These are phyloP conservation scores for Sceloporus undulatus DNA, from an alignment of 2,113 vertebrate genomes.

Conservation along the genomic window DNA sequence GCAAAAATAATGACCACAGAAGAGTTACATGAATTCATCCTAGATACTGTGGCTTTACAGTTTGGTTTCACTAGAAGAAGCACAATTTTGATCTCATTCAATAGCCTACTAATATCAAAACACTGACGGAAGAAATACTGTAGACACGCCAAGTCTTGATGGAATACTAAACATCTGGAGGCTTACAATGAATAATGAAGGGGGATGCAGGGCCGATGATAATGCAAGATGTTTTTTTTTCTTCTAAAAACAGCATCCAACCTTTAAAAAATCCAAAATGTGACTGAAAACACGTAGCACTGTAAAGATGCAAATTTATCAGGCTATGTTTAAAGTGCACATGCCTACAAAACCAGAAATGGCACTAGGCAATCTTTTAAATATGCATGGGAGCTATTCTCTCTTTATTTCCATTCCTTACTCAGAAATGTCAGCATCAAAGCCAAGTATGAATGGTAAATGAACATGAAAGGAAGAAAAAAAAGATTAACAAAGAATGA, in stretches of 20 bases:
- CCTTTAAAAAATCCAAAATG: not conserved
- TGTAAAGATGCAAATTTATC: not conserved
- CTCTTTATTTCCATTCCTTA: not conserved
- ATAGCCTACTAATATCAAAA: constrained; percentile 7
- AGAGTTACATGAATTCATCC: no score
- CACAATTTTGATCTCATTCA: constrained; percentile 12
- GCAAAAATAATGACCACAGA: no score
- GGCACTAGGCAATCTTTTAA: not conserved
- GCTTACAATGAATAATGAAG: not conserved
- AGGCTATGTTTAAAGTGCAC: not conserved
- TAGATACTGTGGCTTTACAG: not conserved
- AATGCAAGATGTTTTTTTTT: not conserved
- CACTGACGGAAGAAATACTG: not conserved
- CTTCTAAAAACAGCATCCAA: not conserved
- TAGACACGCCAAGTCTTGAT: not conserved
- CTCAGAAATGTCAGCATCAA: not conserved
- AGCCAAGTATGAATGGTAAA: not conserved
- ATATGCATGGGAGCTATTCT: not conserved
- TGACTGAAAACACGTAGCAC: not conserved
- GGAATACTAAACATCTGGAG: not conserved
- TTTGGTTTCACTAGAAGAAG: not conserved
- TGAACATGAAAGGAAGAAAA: not conserved
- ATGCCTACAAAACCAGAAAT: not conserved
- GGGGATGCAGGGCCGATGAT: not conserved
- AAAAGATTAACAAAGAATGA: not conserved